Evolutionary conservation across 2,113 vertebrate genomes (phyloP).

Genomic region (Mungos mungo): DNA sequence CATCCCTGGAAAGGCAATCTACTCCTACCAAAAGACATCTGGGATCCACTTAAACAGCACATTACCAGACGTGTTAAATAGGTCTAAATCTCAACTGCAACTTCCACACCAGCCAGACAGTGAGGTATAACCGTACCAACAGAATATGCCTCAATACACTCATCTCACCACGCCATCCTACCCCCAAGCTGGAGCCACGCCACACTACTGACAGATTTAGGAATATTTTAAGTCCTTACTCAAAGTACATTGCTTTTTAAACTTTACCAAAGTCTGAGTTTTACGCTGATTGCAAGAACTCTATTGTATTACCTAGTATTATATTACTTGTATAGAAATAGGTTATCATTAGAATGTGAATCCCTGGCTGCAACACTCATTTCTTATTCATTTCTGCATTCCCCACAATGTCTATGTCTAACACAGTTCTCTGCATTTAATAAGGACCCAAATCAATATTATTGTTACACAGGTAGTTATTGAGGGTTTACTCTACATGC

Average conservation of each 20-base stretch:
- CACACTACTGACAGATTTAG: not conserved
- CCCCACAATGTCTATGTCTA: not conserved
- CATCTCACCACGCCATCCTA: not conserved
- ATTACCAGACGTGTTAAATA: not conserved
- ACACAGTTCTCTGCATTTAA: not conserved
- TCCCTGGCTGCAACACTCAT: not conserved
- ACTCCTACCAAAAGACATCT: not conserved
- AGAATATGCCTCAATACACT: not conserved
- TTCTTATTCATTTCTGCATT: not conserved
- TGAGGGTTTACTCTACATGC: not conserved
- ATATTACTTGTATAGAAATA: not conserved
- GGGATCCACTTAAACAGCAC: not conserved
- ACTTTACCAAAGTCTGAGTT: not conserved
- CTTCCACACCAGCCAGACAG: not conserved
- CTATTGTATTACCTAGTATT: not conserved
- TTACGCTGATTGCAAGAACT: not conserved
- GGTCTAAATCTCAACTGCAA: not conserved
- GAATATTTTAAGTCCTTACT: not conserved
- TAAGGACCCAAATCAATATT: not conserved
- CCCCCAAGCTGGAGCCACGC: not conserved
- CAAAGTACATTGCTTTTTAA: not conserved
- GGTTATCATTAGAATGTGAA: not conserved
- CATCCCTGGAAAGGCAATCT: not conserved
- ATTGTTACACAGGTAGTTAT: not conserved
- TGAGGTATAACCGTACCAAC: not conserved